Evolutionary conservation across 2,797 vertebrate genomes (phyloP), one percentile per base, ranked within the genome.

Genomic region (Pagetopsis macropterus): DNA sequence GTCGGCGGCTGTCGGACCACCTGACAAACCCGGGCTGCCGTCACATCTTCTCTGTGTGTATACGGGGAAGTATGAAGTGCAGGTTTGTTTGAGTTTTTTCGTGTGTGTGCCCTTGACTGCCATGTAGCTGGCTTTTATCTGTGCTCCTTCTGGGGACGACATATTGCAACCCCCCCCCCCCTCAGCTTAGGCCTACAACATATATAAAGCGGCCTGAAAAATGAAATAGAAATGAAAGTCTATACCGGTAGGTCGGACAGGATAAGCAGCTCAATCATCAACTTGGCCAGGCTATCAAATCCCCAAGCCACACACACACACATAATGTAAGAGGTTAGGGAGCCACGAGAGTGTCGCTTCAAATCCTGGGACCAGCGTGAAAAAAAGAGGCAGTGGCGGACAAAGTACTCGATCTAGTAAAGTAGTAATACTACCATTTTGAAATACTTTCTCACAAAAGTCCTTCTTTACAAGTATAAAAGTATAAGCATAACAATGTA

Each of bases 261-360:
- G 72, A 80, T 81, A 85, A 87, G 88, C 72, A 75, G 83, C 85
- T 91, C 88, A 86, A 87, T 91, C 87, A 90, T 60, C 71, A 76
- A 54, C 60, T 73, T 77, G 76, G 33, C 33, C 82, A 52, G 79
- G 72, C 83, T 87, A 84, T 88, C 86, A 79, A 79, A 84, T 75
- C 69, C 69, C 60, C 45, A 33, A 59, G 37, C 56, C 48, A 44
- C 71, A 74, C 52, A 74, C 52, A 68, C 48, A 70, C 57, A 84
- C 64, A 62, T 31, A 65, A 68, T 64, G 59, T 54, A 31, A 59
- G 65, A 69, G 81, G 76, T 50, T 70, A 70, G 54, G 61, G 51
- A 75, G 60, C 65, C 54, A 64, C 48, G 11, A 0, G 50, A 68
- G 62, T 61, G 50, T 56, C 3, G 4, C 67, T 75, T 49, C 21